These are phyloP conservation scores for Prenolepis imparis DNA, from an alignment of 2,888 invertebrate species.

Conservation along the genomic window DNA sequence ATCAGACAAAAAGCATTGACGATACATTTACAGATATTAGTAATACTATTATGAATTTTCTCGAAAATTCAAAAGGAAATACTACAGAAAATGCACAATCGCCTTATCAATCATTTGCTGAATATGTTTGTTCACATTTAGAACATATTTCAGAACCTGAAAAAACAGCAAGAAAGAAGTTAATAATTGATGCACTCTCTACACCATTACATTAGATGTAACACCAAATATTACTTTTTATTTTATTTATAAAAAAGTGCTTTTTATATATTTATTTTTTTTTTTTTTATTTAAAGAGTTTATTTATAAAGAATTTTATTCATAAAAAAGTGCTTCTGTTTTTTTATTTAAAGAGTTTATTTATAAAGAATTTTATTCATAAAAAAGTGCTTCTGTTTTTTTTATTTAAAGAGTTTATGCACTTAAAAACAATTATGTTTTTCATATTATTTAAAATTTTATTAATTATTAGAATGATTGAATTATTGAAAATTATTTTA, in stretches of 20 bases:
- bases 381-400: too few relatives aligned
- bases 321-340: too few relatives aligned
- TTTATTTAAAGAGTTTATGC: too few relatives aligned
- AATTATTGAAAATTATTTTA: too few relatives aligned
- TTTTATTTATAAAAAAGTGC: background rate
- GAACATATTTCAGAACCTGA: conserved; percentile 6
- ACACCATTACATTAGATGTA: conserved; percentile 1
- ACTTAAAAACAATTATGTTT: too few relatives aligned
- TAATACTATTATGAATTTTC: background rate
- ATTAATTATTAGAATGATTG: too few relatives aligned
- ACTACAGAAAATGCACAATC: background rate
- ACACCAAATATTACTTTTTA: background rate
- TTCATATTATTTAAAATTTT: too few relatives aligned
- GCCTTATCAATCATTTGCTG: conserved; percentile 1
- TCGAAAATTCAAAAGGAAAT: background rate
- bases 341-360: too few relatives aligned
- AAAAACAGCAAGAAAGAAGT: conserved; percentile 23
- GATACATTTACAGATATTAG: background rate
- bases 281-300: background rate
- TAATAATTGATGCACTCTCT: conserved; percentile 12
- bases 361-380: too few relatives aligned
- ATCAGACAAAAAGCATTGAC: background rate
- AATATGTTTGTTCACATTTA: conserved; percentile 11
- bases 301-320: too few relatives aligned
- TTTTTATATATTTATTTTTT: too few relatives aligned